Evolutionary conservation across 1,140 invertebrate genomes (phyloP).

Genomic region (Diachasma alloeum): DNA sequence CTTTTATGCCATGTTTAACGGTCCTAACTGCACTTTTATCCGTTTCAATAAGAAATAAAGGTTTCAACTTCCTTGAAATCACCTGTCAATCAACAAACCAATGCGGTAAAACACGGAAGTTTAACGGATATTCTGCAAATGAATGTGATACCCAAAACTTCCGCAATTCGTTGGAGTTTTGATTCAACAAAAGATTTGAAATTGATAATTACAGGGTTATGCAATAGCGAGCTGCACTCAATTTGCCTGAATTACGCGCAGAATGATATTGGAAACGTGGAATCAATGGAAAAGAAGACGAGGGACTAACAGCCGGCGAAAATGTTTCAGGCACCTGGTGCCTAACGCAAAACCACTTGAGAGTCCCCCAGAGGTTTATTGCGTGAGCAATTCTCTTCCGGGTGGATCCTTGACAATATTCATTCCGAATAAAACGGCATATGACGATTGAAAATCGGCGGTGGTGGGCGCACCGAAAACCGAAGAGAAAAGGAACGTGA

Average conservation of each 20-base stretch:
- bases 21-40: background rate
- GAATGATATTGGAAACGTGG: background rate
- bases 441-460: background rate
- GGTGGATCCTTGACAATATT: constrained; percentile 9
- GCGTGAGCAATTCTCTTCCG: constrained; percentile 9
- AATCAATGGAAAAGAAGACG: background rate
- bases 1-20: background rate
- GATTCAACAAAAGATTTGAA: background rate
- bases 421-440: background rate
- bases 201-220: background rate
- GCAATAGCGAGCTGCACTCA: background rate
- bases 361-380: background rate
- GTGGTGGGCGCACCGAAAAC: background rate
- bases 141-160: background rate
- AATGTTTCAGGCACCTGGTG: background rate
- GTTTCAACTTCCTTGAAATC: background rate
- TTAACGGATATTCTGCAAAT: background rate
- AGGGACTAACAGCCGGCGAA: background rate
- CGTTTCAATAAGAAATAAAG: background rate
- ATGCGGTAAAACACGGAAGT: background rate
- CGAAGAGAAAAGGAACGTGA: background rate
- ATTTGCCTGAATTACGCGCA: background rate
- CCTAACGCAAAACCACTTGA: background rate
- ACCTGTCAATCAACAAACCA: background rate
- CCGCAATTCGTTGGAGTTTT: background rate